Conservation (phyloP, 2,797 vertebrate species). For the Malurus leucopterus region DNA sequence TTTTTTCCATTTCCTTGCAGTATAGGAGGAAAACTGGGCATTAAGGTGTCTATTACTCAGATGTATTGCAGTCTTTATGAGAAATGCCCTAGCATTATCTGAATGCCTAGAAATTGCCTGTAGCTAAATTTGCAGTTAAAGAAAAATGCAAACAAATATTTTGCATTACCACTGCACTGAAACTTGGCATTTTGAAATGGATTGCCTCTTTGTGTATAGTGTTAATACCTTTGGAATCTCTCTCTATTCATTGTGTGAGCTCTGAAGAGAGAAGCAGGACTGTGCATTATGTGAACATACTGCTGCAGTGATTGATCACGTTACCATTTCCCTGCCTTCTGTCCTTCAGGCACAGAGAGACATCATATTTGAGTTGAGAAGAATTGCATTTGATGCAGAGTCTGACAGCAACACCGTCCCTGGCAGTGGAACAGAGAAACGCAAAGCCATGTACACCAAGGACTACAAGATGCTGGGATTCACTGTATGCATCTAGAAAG, state of each 20-base stretch:
- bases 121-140: not conserved
- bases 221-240: not conserved
- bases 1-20: not conserved
- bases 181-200: not conserved
- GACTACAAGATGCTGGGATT: slow-evolving; percentile 99
- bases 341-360: slow-evolving; percentile 88
- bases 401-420: slow-evolving; percentile 78
- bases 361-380: slow-evolving; percentile 92
- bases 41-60: not conserved
- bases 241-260: not conserved
- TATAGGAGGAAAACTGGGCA: not conserved
- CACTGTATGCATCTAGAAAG: slow-evolving; percentile 77
- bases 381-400: slow-evolving; percentile 95
- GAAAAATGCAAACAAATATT: not conserved
- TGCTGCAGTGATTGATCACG: not conserved
- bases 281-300: not conserved
- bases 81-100: not conserved
- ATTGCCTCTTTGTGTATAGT: not conserved
- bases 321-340: not conserved
- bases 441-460: slow-evolving; percentile 95
- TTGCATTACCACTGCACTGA: not conserved
- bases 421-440: slow-evolving; percentile 87
- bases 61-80: not conserved
- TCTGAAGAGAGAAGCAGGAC: not conserved
- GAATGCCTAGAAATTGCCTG: not conserved